Conservation (phyloP, 2,113 vertebrate species). For the Antechinus stuartii region DNA sequence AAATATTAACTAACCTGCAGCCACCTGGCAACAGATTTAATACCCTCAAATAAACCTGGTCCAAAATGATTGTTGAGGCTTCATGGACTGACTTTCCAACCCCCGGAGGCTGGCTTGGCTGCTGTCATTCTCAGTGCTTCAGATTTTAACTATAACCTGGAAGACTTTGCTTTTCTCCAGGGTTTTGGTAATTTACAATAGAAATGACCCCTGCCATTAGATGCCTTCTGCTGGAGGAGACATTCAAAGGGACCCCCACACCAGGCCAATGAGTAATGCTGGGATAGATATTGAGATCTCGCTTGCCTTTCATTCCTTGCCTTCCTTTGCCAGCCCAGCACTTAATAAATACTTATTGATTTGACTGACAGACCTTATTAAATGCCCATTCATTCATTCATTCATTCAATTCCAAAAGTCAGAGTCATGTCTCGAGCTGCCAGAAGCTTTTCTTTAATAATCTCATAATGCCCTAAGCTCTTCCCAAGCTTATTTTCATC, state of each 20-base stretch:
- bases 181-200: background rate
- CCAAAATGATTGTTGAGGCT: background rate
- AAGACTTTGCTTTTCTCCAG: background rate
- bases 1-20: background rate
- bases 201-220: background rate
- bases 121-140: background rate
- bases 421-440: background rate
- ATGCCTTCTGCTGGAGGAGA: background rate
- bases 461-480: background rate
- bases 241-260: background rate
- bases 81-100: background rate
- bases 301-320: background rate
- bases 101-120: background rate
- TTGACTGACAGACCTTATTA: background rate
- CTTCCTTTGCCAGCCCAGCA: background rate
- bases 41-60: background rate
- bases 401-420: background rate
- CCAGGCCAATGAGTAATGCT: background rate
- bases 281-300: background rate
- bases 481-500: background rate
- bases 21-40: background rate
- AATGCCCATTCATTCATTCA: background rate
- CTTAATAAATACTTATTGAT: background rate
- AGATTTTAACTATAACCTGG: background rate
- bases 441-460: background rate